Conservation (phyloP, 2,797 vertebrate species). For the Crenuchus spilurus region DNA sequence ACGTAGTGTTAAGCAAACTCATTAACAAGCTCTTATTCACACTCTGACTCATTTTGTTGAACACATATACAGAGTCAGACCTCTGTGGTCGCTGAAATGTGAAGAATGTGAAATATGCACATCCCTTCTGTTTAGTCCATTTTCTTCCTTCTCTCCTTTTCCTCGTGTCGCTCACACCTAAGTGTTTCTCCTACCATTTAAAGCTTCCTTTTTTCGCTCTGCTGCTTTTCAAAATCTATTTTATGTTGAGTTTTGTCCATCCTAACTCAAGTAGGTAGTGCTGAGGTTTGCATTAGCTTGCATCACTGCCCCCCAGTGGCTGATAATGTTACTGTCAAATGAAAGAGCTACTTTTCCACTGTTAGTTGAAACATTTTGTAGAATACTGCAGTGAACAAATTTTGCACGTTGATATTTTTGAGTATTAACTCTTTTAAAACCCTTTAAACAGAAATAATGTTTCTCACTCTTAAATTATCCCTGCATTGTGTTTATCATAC, state of each 20-base stretch:
- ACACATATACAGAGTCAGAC: slow-evolving; percentile 39
- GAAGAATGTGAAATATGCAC: slow-evolving; percentile 62
- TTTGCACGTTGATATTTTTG: too few relatives aligned
- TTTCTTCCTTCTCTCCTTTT: slow-evolving; percentile 4
- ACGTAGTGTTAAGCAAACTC: not conserved
- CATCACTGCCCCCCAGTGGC: slow-evolving; percentile 30
- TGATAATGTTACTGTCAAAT: not conserved
- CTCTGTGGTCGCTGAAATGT: slow-evolving; percentile 27
- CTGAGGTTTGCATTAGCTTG: not conserved
- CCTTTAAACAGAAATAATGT: too few relatives aligned
- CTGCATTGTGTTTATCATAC: too few relatives aligned
- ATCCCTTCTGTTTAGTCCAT: slow-evolving; percentile 43
- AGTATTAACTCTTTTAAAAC: too few relatives aligned
- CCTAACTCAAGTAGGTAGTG: not conserved
- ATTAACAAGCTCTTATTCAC: slow-evolving; percentile 50
- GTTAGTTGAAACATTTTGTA: too few relatives aligned
- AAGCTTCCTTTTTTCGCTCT: not conserved
- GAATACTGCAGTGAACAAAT: too few relatives aligned
- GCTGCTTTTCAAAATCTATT: not conserved
- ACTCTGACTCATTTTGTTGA: slow-evolving; percentile 35
- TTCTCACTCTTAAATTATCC: too few relatives aligned
- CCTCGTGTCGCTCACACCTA: slow-evolving; percentile 33
- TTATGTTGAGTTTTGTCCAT: not conserved
- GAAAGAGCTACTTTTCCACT: too few relatives aligned
- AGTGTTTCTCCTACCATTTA: not conserved